Base-by-base conservation (phyloP, 2,888 invertebrate genomes). In the Cordilura impudica region DNA sequence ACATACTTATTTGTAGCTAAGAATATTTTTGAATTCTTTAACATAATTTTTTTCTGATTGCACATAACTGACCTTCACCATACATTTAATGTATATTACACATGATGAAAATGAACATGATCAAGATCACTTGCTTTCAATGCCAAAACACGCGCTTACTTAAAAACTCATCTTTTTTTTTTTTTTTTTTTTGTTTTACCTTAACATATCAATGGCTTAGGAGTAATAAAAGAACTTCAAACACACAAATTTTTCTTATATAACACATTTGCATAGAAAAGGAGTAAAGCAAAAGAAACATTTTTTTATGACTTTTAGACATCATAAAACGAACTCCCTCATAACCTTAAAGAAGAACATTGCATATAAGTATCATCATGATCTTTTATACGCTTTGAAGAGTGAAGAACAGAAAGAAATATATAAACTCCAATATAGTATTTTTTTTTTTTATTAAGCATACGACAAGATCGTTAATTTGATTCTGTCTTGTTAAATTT, bases 391-490 rank as follows among this genome's bases (percentile, higher is more conserved):
- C 2, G 19, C 18, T 51, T 35, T 43, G 8, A 43, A 19, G 5
- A 7, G 18, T 26, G 10, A 8, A 31, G 5, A 51, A 65, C 35
- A 49, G 1, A 21, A 66, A 35, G 18, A n/a, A 31, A 31, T 39
- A 29, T 39, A n/a, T 21, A 56, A 43, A 35, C 43, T 43, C 43
- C 56, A 23, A 58, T 43, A 58, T 43, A 58, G 23, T 39, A 23
- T 35, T 23, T 39, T 23, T 35, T 23, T 39, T 23, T 54, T 56
- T 47, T 72, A 45, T 56, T 29, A 56, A 47, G 39, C 47, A 35
- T 49, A 78, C 67, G 72, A 79, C 76, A 88, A 86, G 88, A 87
- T 87, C 84, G 87, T 88, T 88, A 87, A 88, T 88, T 87, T 86
- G 85, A 85, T 86, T 85, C 82, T 84, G 82, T 84, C 85, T 84